These are phyloP conservation scores for Eupithecia vulgata DNA, from an alignment of 2,888 invertebrate species.

Conservation along the genomic window DNA sequence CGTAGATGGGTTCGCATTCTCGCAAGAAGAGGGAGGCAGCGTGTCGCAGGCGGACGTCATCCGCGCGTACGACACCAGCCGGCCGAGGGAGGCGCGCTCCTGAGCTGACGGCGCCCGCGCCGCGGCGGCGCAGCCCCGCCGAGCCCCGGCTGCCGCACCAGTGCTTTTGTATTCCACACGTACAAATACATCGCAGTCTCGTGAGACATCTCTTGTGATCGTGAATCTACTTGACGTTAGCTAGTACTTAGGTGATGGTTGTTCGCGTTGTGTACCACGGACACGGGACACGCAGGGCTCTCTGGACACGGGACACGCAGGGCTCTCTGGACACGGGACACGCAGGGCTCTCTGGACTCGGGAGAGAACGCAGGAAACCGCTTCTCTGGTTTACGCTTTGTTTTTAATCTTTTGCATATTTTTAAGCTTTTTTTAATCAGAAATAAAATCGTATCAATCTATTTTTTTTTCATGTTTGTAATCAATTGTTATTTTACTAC, in stretches of 20 bases:
- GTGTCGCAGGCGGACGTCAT: conserved; percentile 97
- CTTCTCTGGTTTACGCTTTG: neutral
- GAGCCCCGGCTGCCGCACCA: neutral
- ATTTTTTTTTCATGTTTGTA: neutral
- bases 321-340: too few species aligned
- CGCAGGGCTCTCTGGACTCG: too few species aligned
- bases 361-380: neutral
- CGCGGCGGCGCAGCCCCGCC: conserved; percentile 25
- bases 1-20: conserved; percentile 98
- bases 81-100: conserved; percentile 91
- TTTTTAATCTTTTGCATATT: neutral
- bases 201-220: conserved; percentile 16
- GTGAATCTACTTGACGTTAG: conserved; percentile 9
- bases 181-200: conserved; percentile 37
- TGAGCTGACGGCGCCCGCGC: conserved; percentile 63
- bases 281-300: too few species aligned
- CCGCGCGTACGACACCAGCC: conserved; percentile 97
- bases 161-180: conserved; percentile 34
- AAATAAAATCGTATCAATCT: neutral
- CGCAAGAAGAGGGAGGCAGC: conserved; percentile 99
- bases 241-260: conserved; percentile 15
- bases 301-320: too few species aligned
- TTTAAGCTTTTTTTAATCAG: neutral
- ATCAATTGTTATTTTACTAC: neutral
- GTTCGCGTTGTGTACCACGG: conserved; percentile 46